Evolutionary conservation across 2,797 vertebrate genomes (phyloP).

Genomic region (Lates japonicus): DNA sequence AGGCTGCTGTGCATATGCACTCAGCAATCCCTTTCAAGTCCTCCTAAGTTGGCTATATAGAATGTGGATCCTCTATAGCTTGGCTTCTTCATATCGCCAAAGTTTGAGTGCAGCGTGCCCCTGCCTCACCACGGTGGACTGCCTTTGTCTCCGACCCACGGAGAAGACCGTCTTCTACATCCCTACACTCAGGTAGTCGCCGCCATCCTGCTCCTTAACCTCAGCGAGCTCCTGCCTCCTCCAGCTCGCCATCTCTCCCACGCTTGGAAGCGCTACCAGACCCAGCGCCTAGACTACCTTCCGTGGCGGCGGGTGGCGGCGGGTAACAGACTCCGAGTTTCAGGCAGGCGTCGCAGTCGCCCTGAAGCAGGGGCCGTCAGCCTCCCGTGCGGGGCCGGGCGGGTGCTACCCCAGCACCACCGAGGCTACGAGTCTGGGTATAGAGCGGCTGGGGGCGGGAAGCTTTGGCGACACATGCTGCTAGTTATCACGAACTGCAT

Average conservation of each 20-base stretch:
- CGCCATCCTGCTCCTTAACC: slow-evolving; percentile 84
- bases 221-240: slow-evolving; percentile 87
- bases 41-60: slow-evolving; percentile 85
- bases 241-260: slow-evolving; percentile 74
- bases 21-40: slow-evolving; percentile 84
- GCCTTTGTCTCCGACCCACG: slow-evolving; percentile 88
- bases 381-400: slow-evolving; percentile 42
- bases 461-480: slow-evolving; percentile 56
- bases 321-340: slow-evolving; percentile 23
- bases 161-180: slow-evolving; percentile 90
- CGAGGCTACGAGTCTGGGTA: slow-evolving; percentile 43
- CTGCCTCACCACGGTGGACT: slow-evolving; percentile 89
- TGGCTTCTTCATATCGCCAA: slow-evolving; percentile 84
- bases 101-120: slow-evolving; percentile 82
- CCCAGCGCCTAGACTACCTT: background rate
- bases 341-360: background rate
- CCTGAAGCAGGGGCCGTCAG: slow-evolving; percentile 48
- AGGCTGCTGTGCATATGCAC: slow-evolving; percentile 82
- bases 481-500: slow-evolving; percentile 83
- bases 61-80: slow-evolving; percentile 87
- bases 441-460: slow-evolving; percentile 64
- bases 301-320: slow-evolving; percentile 21
- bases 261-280: slow-evolving; percentile 66
- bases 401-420: slow-evolving; percentile 53
- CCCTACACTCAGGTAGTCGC: slow-evolving; percentile 88